phyloP scores from a whole-genome alignment of 1,140 invertebrate genomes.

The Penaeus japonicus region DNA sequence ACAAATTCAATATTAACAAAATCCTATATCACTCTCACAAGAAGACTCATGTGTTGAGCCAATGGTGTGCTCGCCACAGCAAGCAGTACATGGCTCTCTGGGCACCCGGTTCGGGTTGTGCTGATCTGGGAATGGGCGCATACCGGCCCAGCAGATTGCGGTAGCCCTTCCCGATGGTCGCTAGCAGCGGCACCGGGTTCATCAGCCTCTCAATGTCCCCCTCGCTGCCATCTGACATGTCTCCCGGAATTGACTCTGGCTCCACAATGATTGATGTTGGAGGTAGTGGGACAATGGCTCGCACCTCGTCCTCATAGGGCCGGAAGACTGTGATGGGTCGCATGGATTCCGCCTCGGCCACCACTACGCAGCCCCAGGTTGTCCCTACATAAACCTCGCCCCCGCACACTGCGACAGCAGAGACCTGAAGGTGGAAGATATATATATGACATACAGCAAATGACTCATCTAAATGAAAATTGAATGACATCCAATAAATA shows the following conservation, averaged over 20 bases:
- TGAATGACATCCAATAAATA: not conserved
- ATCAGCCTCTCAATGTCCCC: not conserved
- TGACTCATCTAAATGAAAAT: not conserved
- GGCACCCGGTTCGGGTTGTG: slow-evolving; percentile 29
- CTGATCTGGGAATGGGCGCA: slow-evolving; percentile 56
- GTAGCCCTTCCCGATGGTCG: slow-evolving; percentile 84
- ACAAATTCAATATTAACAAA: slow-evolving; percentile 17
- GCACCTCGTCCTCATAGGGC: slow-evolving; percentile 86
- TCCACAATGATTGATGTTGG: slow-evolving; percentile 37
- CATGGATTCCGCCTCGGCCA: slow-evolving; percentile 80
- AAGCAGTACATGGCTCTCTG: slow-evolving; percentile 61
- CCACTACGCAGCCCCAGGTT: slow-evolving; percentile 89
- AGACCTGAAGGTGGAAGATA: slow-evolving; percentile 70
- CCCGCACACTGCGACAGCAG: slow-evolving; percentile 76
- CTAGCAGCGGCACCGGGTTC: slow-evolving; percentile 67
- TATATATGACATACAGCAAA: not conserved
- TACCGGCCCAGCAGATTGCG: slow-evolving; percentile 75
- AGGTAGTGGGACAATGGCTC: slow-evolving; percentile 62
- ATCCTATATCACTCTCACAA: not conserved
- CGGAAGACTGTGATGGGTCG: slow-evolving; percentile 88
- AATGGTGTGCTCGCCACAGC: slow-evolving; percentile 62
- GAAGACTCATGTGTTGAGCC: slow-evolving; percentile 58
- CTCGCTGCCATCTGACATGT: not conserved
- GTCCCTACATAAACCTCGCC: slow-evolving; percentile 85
- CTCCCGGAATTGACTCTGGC: not conserved